A percentile compares a stretch with the other conserved stretches of the same genome.
Evolutionary conservation across 2,888 invertebrate species (phyloP).

Genomic region (Amiota communis): DNA sequence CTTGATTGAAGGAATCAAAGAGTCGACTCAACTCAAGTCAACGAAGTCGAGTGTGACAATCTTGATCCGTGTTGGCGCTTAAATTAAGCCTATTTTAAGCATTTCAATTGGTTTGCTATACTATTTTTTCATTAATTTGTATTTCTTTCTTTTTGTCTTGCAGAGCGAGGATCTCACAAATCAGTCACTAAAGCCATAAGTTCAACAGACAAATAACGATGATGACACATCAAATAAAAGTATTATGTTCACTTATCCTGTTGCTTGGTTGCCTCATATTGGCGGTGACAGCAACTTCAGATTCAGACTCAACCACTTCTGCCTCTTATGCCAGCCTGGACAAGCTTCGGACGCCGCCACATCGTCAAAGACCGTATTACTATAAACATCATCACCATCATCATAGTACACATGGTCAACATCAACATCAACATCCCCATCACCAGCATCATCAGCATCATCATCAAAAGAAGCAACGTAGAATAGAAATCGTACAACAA

Average conservation of each 20-base stretch:
- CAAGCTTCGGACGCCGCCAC: constrained; percentile 29
- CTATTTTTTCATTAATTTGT: constrained; percentile 1
- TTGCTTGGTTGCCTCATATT: constrained; percentile 44
- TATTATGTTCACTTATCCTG: constrained; percentile 39
- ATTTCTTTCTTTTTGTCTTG: constrained; percentile 1
- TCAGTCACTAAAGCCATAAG: constrained; percentile 15
- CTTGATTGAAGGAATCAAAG: constrained; percentile 24
- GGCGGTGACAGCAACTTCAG: constrained; percentile 21
- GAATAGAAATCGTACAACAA: constrained; percentile 43
- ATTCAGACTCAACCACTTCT: constrained; percentile 6
- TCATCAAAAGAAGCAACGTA: constrained; percentile 25
- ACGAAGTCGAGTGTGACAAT: constrained; percentile 12
- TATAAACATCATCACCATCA: constrained; percentile 32
- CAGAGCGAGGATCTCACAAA: constrained; percentile 27
- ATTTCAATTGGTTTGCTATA: constrained; percentile 50
- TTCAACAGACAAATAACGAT: constrained; percentile 6
- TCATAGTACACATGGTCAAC: constrained; percentile 36
- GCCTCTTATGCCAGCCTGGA: constrained; percentile 8
- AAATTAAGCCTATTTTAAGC: constrained; percentile 56
- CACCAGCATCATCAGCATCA: constrained; percentile 42
- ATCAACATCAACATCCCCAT: constrained; percentile 37
- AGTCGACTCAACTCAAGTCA: background rate
- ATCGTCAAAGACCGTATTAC: constrained; percentile 36
- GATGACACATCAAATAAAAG: constrained; percentile 36
- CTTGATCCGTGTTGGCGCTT: constrained; percentile 62